Base-by-base conservation (phyloP, 2,888 invertebrate genomes). In the Synanthedon tipuliformis region DNA sequence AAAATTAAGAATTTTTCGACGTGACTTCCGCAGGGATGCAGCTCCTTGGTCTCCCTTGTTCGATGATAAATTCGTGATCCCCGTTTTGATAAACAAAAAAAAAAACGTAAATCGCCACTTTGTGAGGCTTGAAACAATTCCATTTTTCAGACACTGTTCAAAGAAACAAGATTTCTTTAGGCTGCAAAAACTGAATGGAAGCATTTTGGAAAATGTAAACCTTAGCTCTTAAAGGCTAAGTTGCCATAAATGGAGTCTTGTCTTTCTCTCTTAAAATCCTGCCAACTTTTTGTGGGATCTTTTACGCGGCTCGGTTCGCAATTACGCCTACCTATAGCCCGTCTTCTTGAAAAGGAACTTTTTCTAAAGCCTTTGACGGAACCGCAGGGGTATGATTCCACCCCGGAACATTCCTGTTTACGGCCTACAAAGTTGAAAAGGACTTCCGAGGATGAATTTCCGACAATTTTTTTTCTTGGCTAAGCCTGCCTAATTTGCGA, bases 381-480 rank as follows among this genome's bases (percentile, higher is more conserved):
- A 49, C 49, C 52, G 34, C 49, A 50, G 52, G 53, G 52, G 58
- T 52, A 58, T 58, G 62, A 59, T 59, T 62, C 57, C 56, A 54
- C 55, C 55, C 51, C 50, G 51, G 54, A 60, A 50, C 27, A 52
- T 48, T 40, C 41, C 50, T 51, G 57, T 61, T 63, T 59, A 61
- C 59, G 56, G 57, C 52, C 54, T 50, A 53, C 54, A 50, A 57
- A 60, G 57, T 60, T 58, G 59, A 63, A 64, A 59, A 57, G 55
- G 55, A 54, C 61, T 61, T 61, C 60, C 55, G 58, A 57, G 56
- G 56, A 56, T 54, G 56, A 57, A 59, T 57, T 51, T 60, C 60
- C 61, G 59, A 53, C 53, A 55, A 56, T 60, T 56, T 54, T 54
- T 53, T 52, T 8, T n/a, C 45, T 13, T 13, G 5, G n/a, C n/a